Evolutionary conservation across 1,140 invertebrate genomes (phyloP), one percentile per base, ranked within the genome.

Genomic region (Papilio helenus): DNA sequence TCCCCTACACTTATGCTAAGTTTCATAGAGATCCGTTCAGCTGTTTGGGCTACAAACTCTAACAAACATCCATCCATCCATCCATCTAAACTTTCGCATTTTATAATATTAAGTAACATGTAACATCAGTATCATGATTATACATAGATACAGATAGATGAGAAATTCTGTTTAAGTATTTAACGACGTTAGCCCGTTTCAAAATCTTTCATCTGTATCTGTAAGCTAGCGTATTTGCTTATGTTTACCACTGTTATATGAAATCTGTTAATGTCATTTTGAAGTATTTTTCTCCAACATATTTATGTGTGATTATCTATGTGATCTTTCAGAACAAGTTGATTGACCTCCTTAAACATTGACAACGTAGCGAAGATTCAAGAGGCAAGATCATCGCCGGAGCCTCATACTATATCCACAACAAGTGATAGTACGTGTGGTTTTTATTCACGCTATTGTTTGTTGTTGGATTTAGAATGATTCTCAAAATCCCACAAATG

Each of bases 201-300:
- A 61, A 61, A 61, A 61, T 14, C 14, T 29, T 34, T 68, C 12
- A 68, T 68, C 26, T 68, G 34, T 8, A 39, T 39, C 9, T 65
- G 23, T 26, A 29, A 3, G 12, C 29, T 68, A 7, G 61, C 26
- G 61, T 34, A 14, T 68, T 68, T 46, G 44, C 34, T 39, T 39
- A 39, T 68, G 23, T 26, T 68, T 68, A 68, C 26, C 61, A 26
- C 29, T 68, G 61, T 68, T 16, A 14, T 8, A 68, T 68, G 61
- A 29, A 29, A 29, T 68, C 61, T 26, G 58, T 61, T 61, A 26
- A 61, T 61, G 58, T 61, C 26, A 61, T 61, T 61, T 61, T 29
- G 26, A 34, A 26, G 26, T 16, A 68, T 12, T 68, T 68, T 14
- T 29, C 61, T 68, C 0, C 3, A 16, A 68, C 9, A 65, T 10